Base-by-base conservation (phyloP, 1,140 invertebrate species). In the Goniozus legneri region DNA sequence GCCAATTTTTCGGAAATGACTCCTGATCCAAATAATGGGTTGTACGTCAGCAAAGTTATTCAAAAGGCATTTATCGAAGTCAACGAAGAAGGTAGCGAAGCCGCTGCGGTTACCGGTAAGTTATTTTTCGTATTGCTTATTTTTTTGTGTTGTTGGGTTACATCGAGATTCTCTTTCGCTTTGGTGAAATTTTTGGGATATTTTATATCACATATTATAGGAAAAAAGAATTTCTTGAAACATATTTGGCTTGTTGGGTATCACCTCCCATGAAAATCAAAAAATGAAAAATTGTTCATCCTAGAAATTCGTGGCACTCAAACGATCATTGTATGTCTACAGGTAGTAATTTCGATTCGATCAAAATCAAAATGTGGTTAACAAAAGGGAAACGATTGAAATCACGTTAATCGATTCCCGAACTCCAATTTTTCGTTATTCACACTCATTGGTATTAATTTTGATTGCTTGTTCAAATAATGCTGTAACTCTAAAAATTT, bases 31-130 rank as follows among this genome's bases (percentile, higher is more conserved):
- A 10, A 10, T 27, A 27, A 27, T 6, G 24, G 24, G 13, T 37
- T 79, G 1, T 65, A 63, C 44, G 75, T 80, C 3, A 67, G 64
- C 18, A 75, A 80, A 32, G 82, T 82, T 14, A 68, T 83, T 8
- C 88, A 89, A 60, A 86, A 88, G 64, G 82, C 84, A 7, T 84
- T 79, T 48, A 80, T 89, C 18, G 79, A 82, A 62, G 81, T 89
- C 0, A 84, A 88, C 60, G 87, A 89, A 71, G 77, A 83, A 52
- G 87, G 87, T 3, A 82, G 81, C 19, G 85, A 85, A 71, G 87
- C 87, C 20, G 84, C 85, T 2, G 86, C 85, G 3, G 85, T 82
- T 19, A 87, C 85, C 45, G 82, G 82, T 84, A 67, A 73, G 58
- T 65, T 35, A 10, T 6, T 27, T 27, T n/a, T 22, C 19, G n/a